These are phyloP conservation scores for Larimichthys polyactis DNA, from an alignment of 2,113 vertebrate genomes.

Conservation along the genomic window DNA sequence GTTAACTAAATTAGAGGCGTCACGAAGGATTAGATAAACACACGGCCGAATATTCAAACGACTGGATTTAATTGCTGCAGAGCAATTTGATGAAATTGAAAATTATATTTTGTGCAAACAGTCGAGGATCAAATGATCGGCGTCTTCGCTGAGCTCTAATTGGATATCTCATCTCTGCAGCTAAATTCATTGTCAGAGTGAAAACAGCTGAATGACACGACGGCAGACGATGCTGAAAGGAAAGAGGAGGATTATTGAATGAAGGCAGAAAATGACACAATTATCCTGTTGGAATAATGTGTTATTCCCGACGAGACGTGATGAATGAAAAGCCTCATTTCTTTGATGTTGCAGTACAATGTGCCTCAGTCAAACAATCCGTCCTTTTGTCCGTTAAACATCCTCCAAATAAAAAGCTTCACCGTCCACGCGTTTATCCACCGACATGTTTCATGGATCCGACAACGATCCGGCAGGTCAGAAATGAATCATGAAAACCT, in stretches of 20 bases:
- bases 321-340: not conserved
- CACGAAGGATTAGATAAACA: not conserved
- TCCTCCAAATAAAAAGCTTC: not conserved
- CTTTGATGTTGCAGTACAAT: not conserved
- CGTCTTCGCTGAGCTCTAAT: constrained; percentile 3
- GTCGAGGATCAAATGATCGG: not conserved
- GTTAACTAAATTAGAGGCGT: not conserved
- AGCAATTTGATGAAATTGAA: constrained; percentile 4
- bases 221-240: not conserved
- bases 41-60: no score
- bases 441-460: not conserved
- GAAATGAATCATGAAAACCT: not conserved
- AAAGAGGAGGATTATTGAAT: constrained; percentile 14
- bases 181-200: not conserved
- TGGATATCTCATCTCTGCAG: not conserved
- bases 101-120: not conserved
- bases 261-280: not conserved
- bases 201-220: not conserved
- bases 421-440: not conserved
- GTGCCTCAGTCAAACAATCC: not conserved
- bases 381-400: not conserved
- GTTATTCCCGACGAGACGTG: not conserved
- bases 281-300: constrained; percentile 15
- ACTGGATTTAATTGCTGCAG: not conserved
- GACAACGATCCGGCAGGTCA: not conserved